Conservation (phyloP, 1,140 invertebrate genomes). For the Drosophila burlai region DNA sequence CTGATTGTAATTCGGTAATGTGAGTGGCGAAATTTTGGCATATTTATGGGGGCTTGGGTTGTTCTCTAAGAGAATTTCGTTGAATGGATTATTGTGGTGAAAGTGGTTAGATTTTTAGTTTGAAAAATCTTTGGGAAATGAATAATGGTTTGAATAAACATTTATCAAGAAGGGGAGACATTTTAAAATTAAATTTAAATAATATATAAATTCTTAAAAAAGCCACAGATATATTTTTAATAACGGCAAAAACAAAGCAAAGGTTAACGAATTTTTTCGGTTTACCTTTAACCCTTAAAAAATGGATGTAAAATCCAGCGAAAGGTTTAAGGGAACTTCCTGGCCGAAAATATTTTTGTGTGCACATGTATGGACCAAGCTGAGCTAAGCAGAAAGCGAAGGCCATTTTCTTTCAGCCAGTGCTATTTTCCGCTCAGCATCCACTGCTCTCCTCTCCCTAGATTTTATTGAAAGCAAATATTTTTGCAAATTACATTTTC, state of each 20-base stretch:
- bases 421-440: slow-evolving; percentile 17
- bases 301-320: neutral
- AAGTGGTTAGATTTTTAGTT: neutral
- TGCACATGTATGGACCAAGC: slow-evolving; percentile 29
- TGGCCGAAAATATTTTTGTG: neutral
- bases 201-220: neutral
- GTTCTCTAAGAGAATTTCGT: slow-evolving; percentile 20
- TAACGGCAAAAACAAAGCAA: neutral
- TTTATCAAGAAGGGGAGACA: neutral
- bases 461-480: slow-evolving; percentile 77
- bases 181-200: neutral
- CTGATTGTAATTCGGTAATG: slow-evolving; percentile 65
- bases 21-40: slow-evolving; percentile 35
- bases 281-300: neutral
- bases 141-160: neutral
- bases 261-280: no score
- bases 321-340: slow-evolving; percentile 26
- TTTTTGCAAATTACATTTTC: slow-evolving; percentile 79
- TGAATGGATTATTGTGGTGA: neutral
- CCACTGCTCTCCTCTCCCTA: neutral
- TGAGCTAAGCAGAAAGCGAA: slow-evolving; percentile 43
- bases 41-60: slow-evolving; percentile 18
- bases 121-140: no score
- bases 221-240: no score
- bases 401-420: slow-evolving; percentile 26